A percentile compares a stretch with the other conserved stretches of the same genome.
phyloP scores from a whole-genome alignment of 2,797 vertebrate species.

The Takifugu ocellatus region DNA sequence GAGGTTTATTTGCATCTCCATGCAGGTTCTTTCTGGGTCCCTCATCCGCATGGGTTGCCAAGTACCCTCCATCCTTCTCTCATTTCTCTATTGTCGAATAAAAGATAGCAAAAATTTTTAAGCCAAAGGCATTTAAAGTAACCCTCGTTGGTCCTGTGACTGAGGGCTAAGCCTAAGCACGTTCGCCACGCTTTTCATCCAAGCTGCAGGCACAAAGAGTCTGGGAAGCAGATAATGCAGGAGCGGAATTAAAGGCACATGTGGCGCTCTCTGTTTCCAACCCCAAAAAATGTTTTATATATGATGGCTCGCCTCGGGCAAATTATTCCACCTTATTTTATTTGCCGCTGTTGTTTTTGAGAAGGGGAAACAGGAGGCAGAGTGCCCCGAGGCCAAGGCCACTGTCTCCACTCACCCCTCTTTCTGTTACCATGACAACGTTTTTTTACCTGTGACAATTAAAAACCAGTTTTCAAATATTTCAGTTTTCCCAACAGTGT shows the following conservation, averaged over 20 bases:
- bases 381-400: slow-evolving; percentile 24
- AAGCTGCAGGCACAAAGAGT: slow-evolving; percentile 57
- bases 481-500: slow-evolving; percentile 53
- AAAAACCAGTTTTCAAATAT: slow-evolving; percentile 45
- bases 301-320: slow-evolving; percentile 1
- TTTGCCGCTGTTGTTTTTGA: slow-evolving; percentile 18
- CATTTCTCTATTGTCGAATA: slow-evolving; percentile 48
- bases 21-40: slow-evolving; percentile 22
- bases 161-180: slow-evolving; percentile 63
- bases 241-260: slow-evolving; percentile 33
- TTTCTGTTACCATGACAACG: slow-evolving; percentile 23
- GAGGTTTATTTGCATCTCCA: slow-evolving; percentile 30
- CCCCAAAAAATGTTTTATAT: slow-evolving; percentile 3
- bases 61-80: slow-evolving; percentile 20
- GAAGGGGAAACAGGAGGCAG: slow-evolving; percentile 10
- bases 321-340: slow-evolving; percentile 8
- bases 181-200: slow-evolving; percentile 63
- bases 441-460: slow-evolving; percentile 35
- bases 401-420: slow-evolving; percentile 11
- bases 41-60: slow-evolving; percentile 29
- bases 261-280: slow-evolving; percentile 26
- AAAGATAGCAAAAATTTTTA: slow-evolving; percentile 44
- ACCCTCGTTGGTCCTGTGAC: slow-evolving; percentile 59
- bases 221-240: slow-evolving; percentile 54
- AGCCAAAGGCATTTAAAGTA: slow-evolving; percentile 55